phyloP scores from a whole-genome alignment of 1,140 invertebrate genomes.

The Papilio machaon region DNA sequence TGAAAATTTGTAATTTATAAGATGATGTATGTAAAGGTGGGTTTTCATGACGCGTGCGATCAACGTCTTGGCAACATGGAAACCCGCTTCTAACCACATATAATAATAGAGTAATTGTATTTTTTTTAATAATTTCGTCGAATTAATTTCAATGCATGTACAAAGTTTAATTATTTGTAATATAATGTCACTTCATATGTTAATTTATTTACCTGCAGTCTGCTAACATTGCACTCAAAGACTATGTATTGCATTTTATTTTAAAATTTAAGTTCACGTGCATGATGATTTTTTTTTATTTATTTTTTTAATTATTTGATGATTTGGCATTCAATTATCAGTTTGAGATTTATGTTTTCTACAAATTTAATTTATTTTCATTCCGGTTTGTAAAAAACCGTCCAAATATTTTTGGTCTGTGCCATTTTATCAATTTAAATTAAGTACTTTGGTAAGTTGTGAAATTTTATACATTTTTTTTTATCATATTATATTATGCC shows the following conservation, averaged over 20 bases:
- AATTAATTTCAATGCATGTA: conserved; percentile 10
- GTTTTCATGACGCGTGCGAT: background rate
- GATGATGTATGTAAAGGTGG: background rate
- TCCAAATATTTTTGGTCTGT: conserved; percentile 21
- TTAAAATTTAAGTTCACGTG: background rate
- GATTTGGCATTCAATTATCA: background rate
- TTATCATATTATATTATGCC: background rate
- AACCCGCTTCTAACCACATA: background rate
- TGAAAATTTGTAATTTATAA: conserved; percentile 25
- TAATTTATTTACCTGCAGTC: background rate
- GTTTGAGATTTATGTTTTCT: background rate
- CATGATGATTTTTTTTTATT: background rate
- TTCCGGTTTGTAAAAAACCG: background rate
- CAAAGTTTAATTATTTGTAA: conserved; percentile 30
- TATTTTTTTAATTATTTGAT: background rate
- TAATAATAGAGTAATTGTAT: conserved; percentile 3
- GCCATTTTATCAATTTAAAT: conserved; percentile 32
- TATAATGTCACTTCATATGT: conserved; percentile 1
- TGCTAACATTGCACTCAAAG: conserved; percentile 1
- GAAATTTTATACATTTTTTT: background rate
- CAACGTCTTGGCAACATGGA: background rate
- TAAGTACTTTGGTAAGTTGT: conserved; percentile 23
- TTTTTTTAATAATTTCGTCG: background rate
- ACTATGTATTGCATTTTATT: conserved; percentile 18
- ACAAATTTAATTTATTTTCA: background rate